Conservation (phyloP, 1,140 invertebrate genomes). For the Zaprionus davidi region DNA sequence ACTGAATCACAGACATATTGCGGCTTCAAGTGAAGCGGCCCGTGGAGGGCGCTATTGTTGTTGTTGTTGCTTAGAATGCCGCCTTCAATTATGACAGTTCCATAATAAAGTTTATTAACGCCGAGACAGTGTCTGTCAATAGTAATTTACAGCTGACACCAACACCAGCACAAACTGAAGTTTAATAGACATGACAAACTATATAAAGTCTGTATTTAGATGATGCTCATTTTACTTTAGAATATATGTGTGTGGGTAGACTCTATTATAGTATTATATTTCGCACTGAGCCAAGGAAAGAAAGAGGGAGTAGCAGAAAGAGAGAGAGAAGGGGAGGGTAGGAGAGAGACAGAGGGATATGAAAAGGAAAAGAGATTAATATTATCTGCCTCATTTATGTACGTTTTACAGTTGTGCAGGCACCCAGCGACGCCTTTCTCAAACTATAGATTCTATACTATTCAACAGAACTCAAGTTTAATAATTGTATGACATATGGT, state of each 20-base stretch:
- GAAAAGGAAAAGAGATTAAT: background rate
- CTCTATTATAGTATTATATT: constrained; percentile 7
- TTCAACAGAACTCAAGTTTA: too few species aligned
- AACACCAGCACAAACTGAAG: background rate
- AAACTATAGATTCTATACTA: background rate
- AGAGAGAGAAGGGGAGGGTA: background rate
- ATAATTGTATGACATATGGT: too few species aligned
- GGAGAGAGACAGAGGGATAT: background rate
- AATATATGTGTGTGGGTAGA: background rate
- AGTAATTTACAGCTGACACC: constrained; percentile 23
- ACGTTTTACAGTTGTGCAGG: background rate
- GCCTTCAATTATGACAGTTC: constrained; percentile 50
- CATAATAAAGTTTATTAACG: constrained; percentile 39
- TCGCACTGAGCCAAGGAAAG: background rate
- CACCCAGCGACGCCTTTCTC: background rate
- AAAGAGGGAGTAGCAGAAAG: background rate
- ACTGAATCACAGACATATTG: constrained; percentile 43
- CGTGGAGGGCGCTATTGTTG: constrained; percentile 36
- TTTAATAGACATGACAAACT: constrained; percentile 1
- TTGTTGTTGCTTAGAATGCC: constrained; percentile 34
- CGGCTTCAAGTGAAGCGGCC: constrained; percentile 46
- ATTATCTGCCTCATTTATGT: background rate
- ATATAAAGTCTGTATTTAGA: background rate
- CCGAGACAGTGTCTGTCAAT: constrained; percentile 42
- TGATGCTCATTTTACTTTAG: background rate